These are phyloP conservation scores for Eremophila alpestris DNA, from an alignment of 2,797 vertebrate species.

Conservation along the genomic window DNA sequence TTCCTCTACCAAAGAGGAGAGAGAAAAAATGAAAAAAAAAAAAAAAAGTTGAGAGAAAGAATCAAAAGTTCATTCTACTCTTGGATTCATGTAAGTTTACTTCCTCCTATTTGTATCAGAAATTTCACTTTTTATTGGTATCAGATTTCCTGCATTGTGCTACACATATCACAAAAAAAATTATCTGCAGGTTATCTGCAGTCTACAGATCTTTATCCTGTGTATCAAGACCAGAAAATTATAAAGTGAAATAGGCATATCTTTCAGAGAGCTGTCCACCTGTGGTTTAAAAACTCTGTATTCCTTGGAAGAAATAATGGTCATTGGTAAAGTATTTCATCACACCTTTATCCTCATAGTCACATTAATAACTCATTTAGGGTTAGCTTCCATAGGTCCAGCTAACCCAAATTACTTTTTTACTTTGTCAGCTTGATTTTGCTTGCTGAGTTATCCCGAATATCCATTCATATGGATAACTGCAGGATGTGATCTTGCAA, in stretches of 20 bases:
- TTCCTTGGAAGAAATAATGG: background rate
- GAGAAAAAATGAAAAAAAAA: no score
- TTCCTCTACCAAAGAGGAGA: background rate
- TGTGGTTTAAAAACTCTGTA: background rate
- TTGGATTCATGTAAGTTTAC: background rate
- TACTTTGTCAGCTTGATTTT: background rate
- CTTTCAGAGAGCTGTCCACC: background rate
- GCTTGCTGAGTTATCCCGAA: background rate
- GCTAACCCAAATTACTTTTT: background rate
- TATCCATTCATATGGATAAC: background rate
- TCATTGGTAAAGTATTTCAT: background rate
- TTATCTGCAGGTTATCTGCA: background rate
- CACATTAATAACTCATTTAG: background rate
- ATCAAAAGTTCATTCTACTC: background rate
- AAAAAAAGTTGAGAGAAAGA: background rate
- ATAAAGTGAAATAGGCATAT: background rate
- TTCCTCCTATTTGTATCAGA: background rate
- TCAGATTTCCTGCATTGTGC: background rate
- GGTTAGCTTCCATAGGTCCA: background rate
- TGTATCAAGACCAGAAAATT: background rate
- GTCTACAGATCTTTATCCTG: background rate
- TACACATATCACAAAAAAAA: background rate
- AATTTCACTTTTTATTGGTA: background rate
- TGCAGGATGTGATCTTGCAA: background rate
- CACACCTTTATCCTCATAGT: background rate